These are phyloP conservation scores for Eubasilissa splendida DNA, from an alignment of 2,888 invertebrate genomes.

Conservation along the genomic window DNA sequence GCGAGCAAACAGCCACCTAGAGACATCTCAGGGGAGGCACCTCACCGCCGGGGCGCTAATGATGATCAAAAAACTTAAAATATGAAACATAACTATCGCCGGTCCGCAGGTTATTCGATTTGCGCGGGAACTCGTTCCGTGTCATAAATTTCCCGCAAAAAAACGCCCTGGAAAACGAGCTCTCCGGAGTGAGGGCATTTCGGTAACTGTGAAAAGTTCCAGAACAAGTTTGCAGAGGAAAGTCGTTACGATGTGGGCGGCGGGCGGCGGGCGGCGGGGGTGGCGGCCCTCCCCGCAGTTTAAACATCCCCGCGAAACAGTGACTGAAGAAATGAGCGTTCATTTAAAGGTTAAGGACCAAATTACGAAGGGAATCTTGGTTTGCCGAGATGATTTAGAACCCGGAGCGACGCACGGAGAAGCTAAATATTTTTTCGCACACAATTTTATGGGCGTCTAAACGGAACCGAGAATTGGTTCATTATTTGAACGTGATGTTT, in stretches of 20 bases:
- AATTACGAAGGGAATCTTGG: too few species aligned
- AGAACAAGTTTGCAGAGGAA: not conserved
- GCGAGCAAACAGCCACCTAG: too few species aligned
- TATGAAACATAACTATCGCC: constrained; percentile 38
- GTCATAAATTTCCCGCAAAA: constrained; percentile 34
- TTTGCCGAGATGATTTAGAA: too few species aligned
- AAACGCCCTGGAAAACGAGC: constrained; percentile 13
- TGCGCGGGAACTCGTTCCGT: constrained; percentile 29
- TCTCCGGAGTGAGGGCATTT: not conserved
- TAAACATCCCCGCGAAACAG: too few species aligned
- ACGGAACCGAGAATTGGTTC: too few species aligned
- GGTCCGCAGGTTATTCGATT: constrained; percentile 40
- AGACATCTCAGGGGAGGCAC: not conserved
- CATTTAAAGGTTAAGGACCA: too few species aligned
- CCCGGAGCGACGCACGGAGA: too few species aligned
- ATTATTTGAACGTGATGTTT: too few species aligned
- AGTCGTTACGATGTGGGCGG: not conserved
- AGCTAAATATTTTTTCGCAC: too few species aligned
- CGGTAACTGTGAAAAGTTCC: not conserved
- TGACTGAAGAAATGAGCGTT: too few species aligned
- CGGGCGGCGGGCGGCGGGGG: not conserved
- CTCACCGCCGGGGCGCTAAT: constrained; percentile 8
- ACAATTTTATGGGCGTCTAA: too few species aligned
- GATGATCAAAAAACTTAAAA: constrained; percentile 39
- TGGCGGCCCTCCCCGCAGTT: not conserved